These are phyloP conservation scores for Petrocephalus sullivani DNA, from an alignment of 2,797 vertebrate species.

Conservation along the genomic window DNA sequence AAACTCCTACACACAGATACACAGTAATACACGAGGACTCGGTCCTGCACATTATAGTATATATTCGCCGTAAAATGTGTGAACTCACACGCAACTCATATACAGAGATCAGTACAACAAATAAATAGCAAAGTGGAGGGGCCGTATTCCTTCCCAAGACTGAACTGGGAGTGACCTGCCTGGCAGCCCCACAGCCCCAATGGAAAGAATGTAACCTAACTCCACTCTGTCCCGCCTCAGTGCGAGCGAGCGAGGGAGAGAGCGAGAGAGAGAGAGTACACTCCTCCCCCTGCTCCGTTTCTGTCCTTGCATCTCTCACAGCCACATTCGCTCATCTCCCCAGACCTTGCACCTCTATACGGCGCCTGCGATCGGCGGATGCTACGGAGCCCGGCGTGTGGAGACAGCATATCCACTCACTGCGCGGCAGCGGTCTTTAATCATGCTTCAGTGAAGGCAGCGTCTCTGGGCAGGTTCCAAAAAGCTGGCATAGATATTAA, in stretches of 20 bases:
- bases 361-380: background rate
- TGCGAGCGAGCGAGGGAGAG: background rate
- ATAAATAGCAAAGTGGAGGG: constrained; percentile 49
- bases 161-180: constrained; percentile 73
- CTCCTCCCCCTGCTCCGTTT: background rate
- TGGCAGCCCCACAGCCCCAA: constrained; percentile 61
- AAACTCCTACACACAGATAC: background rate
- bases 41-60: background rate
- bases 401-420: background rate
- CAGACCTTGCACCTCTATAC: background rate
- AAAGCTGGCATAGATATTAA: background rate
- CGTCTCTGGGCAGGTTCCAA: background rate
- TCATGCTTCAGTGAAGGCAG: background rate
- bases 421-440: background rate
- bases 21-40: background rate
- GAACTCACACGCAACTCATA: constrained; percentile 10
- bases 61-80: background rate
- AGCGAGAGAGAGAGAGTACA: background rate
- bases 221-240: constrained; percentile 34
- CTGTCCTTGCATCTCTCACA: constrained; percentile 14
- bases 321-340: background rate
- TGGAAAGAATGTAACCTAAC: constrained; percentile 74
- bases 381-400: background rate
- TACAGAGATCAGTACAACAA: constrained; percentile 38
- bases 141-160: constrained; percentile 58